A percentile compares a stretch with the other conserved stretches of the same genome.
Conservation (phyloP, 2,888 invertebrate genomes). For the Lycia hirtaria region DNA sequence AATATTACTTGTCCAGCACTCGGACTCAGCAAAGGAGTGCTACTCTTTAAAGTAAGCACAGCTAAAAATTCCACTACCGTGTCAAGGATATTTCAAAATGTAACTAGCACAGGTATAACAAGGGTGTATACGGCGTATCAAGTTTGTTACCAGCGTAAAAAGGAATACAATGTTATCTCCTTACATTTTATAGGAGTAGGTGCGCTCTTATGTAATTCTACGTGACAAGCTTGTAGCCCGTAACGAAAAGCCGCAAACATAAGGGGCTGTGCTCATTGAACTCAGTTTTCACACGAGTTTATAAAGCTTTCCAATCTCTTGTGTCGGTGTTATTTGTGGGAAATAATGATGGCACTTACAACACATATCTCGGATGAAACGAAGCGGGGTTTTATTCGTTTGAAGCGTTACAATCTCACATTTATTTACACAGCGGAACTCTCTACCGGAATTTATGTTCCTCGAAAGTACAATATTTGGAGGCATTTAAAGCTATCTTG, state of each 20-base stretch:
- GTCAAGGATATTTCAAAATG: not conserved
- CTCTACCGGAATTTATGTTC: no score
- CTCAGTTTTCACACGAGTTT: slow-evolving; percentile 26
- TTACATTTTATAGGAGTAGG: slow-evolving; percentile 39
- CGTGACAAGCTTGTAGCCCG: slow-evolving; percentile 54
- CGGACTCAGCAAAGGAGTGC: no score
- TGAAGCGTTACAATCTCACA: not conserved
- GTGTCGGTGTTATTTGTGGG: slow-evolving; percentile 16
- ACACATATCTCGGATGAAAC: not conserved
- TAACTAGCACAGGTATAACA: not conserved
- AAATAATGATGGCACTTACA: slow-evolving; percentile 12
- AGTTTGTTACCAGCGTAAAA: slow-evolving; percentile 29
- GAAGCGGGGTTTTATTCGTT: not conserved
- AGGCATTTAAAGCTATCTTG: no score
- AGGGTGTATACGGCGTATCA: slow-evolving; percentile 11
- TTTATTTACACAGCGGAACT: no score
- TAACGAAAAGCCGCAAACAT: slow-evolving; percentile 52
- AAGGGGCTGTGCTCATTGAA: slow-evolving; percentile 43
- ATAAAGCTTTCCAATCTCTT: slow-evolving; percentile 42
- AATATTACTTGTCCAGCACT: no score
- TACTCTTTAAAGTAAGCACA: not conserved
- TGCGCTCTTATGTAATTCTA: slow-evolving; percentile 43
- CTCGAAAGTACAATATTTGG: no score
- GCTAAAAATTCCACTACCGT: not conserved
- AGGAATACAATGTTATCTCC: slow-evolving; percentile 35